Evolutionary conservation across 2,888 invertebrate genomes (phyloP).

Genomic region (Temnothorax rugatulus): DNA sequence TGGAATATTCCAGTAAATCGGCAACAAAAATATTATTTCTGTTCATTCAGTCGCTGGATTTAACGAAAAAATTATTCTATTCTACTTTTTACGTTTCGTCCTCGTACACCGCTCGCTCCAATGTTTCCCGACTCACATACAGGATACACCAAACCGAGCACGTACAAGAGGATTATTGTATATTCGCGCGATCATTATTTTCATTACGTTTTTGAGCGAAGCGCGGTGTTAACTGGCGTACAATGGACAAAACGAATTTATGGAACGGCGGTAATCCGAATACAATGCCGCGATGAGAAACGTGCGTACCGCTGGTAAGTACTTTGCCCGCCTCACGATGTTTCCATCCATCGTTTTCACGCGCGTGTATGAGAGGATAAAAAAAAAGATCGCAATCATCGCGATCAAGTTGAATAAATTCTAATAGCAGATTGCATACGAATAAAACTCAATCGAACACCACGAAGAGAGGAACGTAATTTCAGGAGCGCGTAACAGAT

Average conservation of each 20-base stretch:
- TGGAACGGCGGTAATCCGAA: conserved; percentile 41
- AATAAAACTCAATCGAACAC: not conserved
- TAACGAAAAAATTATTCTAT: not conserved
- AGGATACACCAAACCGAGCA: not conserved
- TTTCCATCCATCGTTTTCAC: conserved; percentile 9
- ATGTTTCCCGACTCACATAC: conserved; percentile 6
- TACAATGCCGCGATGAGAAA: conserved; percentile 51
- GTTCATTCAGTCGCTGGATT: conserved; percentile 3
- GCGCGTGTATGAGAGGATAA: not conserved
- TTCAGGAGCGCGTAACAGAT: not conserved
- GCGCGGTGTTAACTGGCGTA: conserved; percentile 33
- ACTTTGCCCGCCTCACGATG: not conserved
- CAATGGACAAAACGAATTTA: conserved; percentile 49
- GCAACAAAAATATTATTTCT: conserved; percentile 23
- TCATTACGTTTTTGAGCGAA: conserved; percentile 42
- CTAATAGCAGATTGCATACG: not conserved
- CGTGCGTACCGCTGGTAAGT: conserved; percentile 28
- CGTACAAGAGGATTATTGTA: conserved; percentile 37
- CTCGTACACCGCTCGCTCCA: not conserved
- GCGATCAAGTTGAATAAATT: conserved; percentile 26
- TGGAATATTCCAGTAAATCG: conserved; percentile 16
- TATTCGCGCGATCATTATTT: conserved; percentile 48
- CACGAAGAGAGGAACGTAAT: not conserved
- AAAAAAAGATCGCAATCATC: conserved; percentile 13
- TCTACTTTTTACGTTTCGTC: not conserved